Conservation (phyloP, 2,888 invertebrate species). For the Mythimna lalbum region DNA sequence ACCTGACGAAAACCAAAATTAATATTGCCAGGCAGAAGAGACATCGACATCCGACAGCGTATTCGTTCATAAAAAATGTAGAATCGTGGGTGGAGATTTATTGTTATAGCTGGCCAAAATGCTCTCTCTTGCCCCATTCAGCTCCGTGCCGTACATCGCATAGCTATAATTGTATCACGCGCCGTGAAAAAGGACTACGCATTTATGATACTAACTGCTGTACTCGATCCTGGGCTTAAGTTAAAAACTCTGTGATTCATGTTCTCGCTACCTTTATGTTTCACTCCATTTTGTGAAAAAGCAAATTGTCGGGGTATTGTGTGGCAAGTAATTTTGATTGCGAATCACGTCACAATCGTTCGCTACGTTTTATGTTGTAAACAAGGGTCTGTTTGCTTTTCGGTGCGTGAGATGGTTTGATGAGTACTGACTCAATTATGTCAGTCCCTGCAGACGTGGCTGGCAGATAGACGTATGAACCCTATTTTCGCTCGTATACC, state of each 20-base stretch:
- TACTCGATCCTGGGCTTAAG: conserved; percentile 47
- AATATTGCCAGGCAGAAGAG: conserved; percentile 21
- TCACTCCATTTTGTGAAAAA: conserved; percentile 36
- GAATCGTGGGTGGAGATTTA: conserved; percentile 49
- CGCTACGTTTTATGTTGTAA: conserved; percentile 70
- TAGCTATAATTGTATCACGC: conserved; percentile 53
- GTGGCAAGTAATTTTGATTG: conserved; percentile 64
- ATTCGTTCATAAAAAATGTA: conserved; percentile 43
- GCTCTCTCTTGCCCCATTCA: conserved; percentile 42
- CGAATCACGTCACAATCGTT: conserved; percentile 73
- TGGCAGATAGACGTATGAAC: conserved; percentile 21
- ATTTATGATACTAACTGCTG: conserved; percentile 55
- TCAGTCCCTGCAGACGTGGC: conserved; percentile 29
- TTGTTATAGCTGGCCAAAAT: conserved; percentile 51
- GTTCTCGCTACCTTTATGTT: conserved; percentile 37
- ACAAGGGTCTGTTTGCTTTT: conserved; percentile 66
- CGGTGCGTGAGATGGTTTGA: conserved; percentile 68
- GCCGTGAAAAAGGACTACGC: conserved; percentile 51
- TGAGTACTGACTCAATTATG: conserved; percentile 54
- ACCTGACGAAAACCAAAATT: conserved; percentile 28
- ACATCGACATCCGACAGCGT: conserved; percentile 29
- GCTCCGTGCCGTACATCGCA: conserved; percentile 33
- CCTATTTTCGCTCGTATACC: conserved; percentile 1
- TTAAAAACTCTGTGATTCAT: conserved; percentile 46
- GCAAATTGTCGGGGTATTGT: conserved; percentile 43